Base-by-base conservation (phyloP, 2,797 vertebrate genomes). In the Serranus cabrilla region DNA sequence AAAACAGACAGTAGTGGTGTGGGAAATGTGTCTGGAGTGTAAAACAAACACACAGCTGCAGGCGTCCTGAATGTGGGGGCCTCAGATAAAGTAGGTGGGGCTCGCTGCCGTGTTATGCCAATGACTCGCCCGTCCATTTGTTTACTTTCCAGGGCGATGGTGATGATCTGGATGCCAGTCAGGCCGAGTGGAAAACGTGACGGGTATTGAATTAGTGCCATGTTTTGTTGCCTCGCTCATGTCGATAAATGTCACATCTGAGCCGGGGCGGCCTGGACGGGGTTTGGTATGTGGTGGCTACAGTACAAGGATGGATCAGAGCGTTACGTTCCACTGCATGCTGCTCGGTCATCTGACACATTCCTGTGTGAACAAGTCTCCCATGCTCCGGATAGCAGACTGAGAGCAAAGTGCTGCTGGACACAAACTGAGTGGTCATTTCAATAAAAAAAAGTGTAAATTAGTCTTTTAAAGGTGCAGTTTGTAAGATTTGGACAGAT, bases 101-200 rank as follows among this genome's bases (percentile, higher is more conserved):
- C 67, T 55, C 58, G 31, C 55, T 1, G 18, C 45, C 11, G 42
- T 74, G 82, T 84, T 66, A 17, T 75, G 79, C 67, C 82, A 59
- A 11, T 68, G 62, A 82, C 68, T 64, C 9, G 61, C 57, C 68
- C 9, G 11, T 71, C 61, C 70, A 16, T 69, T 76, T 80, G 81
- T 90, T 92, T 87, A 65, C 81, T 90, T 90, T 93, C 66, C 79
- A 68, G 72, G 78, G 58, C 63, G 67, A 56, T 56, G 45, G 23
- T 17, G 74, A 58, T 75, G 79, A 52, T 77, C 75, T 55, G 21
- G 55, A 79, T 71, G 40, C 56, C 79, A 18, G 45, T 74, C 69
- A n/a, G 74, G 49, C 72, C 3, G 43, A 76, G 76, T 89, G 90
- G 92, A 93, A 94, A 94, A 91, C 49, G 37, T 86, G 82, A 91